Base-by-base conservation (phyloP, 1,140 invertebrate species). In the Homalodisca vitripennis region DNA sequence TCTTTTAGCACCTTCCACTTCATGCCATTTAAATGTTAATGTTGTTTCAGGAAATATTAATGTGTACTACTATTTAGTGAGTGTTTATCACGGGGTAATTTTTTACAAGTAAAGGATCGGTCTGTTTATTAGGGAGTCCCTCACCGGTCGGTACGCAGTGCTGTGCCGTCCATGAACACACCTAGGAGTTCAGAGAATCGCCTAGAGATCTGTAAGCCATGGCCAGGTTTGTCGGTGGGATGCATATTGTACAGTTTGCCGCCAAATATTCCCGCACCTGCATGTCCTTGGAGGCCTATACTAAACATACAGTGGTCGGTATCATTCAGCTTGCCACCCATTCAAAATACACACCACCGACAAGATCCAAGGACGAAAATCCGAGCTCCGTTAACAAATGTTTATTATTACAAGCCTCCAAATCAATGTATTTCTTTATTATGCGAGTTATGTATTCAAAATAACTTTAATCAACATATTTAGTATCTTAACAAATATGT, bases 361-460 rank as follows among this genome's bases (percentile, higher is more conserved):
- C 60, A 26, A 31, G 60, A 63, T 63, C 60, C 29, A 32, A 70
- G 71, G 71, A 73, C 64, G 66, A 73, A 71, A 71, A 63, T 60
- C 30, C 67, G 72, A 71, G 69, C 70, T 73, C 72, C 70, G 72
- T 66, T 1, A 47, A 68, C 17, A 62, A 6, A 66, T 41, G 30
- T 64, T 41, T 41, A n/a, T n/a, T n/a, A n/a, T n/a, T n/a, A n/a
- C n/a, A n/a, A n/a, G n/a, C n/a, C n/a, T n/a, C n/a, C n/a, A n/a
- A n/a, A n/a, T n/a, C n/a, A n/a, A n/a, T n/a, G n/a, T n/a, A n/a
- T n/a, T n/a, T n/a, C n/a, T n/a, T n/a, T n/a, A n/a, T n/a, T n/a
- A n/a, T n/a, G n/a, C n/a, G n/a, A n/a, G n/a, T n/a, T n/a, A n/a
- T n/a, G n/a, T n/a, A n/a, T n/a, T n/a, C n/a, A n/a, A n/a, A n/a